Base-by-base conservation (phyloP, 2,797 vertebrate species). In the Cercopithecus mitis region DNA sequence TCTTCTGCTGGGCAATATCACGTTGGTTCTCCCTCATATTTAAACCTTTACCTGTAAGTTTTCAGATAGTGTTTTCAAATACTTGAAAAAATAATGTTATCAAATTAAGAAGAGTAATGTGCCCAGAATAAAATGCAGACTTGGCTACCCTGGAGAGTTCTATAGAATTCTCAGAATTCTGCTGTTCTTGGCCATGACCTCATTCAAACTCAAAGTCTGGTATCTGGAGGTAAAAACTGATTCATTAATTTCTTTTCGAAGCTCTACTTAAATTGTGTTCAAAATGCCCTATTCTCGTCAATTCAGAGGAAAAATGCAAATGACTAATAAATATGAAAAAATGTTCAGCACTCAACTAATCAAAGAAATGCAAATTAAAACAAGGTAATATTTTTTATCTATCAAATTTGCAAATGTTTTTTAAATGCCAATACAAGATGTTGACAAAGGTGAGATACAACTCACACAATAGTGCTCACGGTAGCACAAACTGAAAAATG, bases 351-450 rank as follows among this genome's bases (percentile, higher is more conserved):
- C 85, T 95, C 92, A 92, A 64, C 92, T 95, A 95, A 97, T 96
- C 96, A 97, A 93, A 96, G 79, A 96, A 97, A 96, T 95, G 70
- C 92, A 92, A 97, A 95, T 92, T 47, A 88, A 95, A 97, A 88
- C 61, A 87, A 94, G 79, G 73, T 91, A 82, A 81, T 93, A 77
- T 73, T 84, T 96, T 96, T 92, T 43, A 90, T 67, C 50, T 93
- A 93, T 77, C 84, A 97, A 94, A 95, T 88, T 88, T 98, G 77
- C 58, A 92, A 82, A 91, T 82, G 72, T 20, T 39, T 94, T 95
- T 94, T 76, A 92, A 92, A 87, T 83, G 75, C 57, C 91, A 83
- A 27, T 72, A 61, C 6, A 8, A 5, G 52, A 80, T 52, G n/a
- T 9, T 93, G 67, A 67, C n/a, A 91, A 94, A 94, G 25, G 67